Conservation (phyloP, 2,888 invertebrate species). For the Brachyopa scutellaris region DNA sequence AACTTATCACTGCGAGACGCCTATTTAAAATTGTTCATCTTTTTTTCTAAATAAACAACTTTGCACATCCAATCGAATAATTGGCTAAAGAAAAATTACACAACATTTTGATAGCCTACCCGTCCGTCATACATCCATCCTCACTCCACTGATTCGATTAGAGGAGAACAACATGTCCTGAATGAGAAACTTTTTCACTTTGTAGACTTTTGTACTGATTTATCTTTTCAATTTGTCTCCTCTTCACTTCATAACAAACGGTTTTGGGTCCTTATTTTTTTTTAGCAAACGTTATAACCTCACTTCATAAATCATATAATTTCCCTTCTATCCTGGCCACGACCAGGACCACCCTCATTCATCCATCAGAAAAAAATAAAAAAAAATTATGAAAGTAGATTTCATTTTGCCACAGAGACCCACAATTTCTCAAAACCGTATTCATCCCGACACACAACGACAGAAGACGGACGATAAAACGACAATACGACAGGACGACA, state of each 20-base stretch:
- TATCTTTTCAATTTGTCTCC: slow-evolving; percentile 69
- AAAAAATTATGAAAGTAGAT: slow-evolving; percentile 35
- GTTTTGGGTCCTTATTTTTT: slow-evolving; percentile 32
- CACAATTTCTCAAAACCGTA: slow-evolving; percentile 25
- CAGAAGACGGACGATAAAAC: too few species aligned
- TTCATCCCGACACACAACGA: too few species aligned
- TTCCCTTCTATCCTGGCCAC: not conserved
- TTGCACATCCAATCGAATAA: not conserved
- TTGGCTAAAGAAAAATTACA: slow-evolving; percentile 19
- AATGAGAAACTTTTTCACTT: slow-evolving; percentile 60
- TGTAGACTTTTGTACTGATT: slow-evolving; percentile 45
- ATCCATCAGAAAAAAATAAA: slow-evolving; percentile 6
- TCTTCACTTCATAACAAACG: slow-evolving; percentile 44
- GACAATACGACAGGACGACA: too few species aligned
- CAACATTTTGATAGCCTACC: slow-evolving; percentile 9
- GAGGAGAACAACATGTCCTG: slow-evolving; percentile 28
- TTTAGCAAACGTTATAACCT: slow-evolving; percentile 38
- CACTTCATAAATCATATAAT: slow-evolving; percentile 57
- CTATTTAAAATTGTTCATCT: too few species aligned
- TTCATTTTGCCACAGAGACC: slow-evolving; percentile 24
- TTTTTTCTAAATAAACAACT: not conserved
- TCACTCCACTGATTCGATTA: too few species aligned
- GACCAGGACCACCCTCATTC: not conserved
- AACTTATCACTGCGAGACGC: not conserved
- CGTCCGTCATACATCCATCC: too few species aligned